phyloP scores from a whole-genome alignment of 2,797 vertebrate genomes.

The Gallinago nigripennis region DNA sequence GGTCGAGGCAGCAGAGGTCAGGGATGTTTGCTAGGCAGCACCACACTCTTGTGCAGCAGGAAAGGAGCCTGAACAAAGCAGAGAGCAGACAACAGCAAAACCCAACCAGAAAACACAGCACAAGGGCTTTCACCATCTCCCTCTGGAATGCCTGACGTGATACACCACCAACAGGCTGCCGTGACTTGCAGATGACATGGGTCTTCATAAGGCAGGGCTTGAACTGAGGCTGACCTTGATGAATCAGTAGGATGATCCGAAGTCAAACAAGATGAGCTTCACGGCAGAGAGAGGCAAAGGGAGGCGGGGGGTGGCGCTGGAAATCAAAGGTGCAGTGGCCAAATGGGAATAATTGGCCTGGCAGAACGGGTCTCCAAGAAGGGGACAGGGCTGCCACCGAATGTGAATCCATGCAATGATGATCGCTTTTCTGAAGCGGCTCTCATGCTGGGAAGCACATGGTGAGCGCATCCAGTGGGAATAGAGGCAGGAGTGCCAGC shows the following conservation, averaged over 20 bases:
- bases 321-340: background rate
- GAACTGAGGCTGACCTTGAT: background rate
- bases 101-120: background rate
- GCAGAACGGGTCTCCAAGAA: background rate
- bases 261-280: constrained; percentile 16
- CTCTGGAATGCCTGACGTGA: background rate
- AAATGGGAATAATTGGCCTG: background rate
- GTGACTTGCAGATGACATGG: background rate
- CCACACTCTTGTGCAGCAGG: fast-evolving
- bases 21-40: background rate
- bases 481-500: background rate
- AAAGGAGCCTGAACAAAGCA: background rate
- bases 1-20: background rate
- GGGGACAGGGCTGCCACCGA: background rate
- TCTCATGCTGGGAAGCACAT: fast-evolving
- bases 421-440: background rate
- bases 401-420: background rate
- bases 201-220: background rate
- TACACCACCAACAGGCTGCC: background rate
- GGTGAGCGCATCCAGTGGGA: background rate
- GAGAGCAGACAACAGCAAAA: background rate
- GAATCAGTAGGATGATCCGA: background rate
- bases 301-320: background rate
- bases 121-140: background rate
- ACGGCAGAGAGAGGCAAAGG: background rate